Conservation (phyloP, 2,888 invertebrate species). For the Agrypnus murinus region DNA sequence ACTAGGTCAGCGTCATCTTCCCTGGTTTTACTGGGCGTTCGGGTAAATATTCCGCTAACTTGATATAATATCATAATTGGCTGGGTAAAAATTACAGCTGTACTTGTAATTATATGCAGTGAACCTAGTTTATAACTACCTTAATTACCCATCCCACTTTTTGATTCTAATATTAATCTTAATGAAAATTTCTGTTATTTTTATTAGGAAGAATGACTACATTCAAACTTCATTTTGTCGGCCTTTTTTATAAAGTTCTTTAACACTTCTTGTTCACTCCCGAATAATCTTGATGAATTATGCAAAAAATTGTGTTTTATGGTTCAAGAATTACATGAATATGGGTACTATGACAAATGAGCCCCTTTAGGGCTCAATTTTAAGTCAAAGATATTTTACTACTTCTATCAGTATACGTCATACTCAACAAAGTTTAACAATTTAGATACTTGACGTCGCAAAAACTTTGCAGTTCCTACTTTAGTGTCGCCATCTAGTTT, state of each 20-base stretch:
- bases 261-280: too few species aligned
- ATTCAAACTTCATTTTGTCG: too few species aligned
- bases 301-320: not conserved
- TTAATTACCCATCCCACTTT: constrained; percentile 2
- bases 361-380: not conserved
- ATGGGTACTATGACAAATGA: not conserved
- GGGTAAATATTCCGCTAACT: not conserved
- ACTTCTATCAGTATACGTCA: constrained; percentile 9
- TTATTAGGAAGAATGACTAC: too few species aligned
- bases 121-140: not conserved
- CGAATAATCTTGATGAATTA: not conserved
- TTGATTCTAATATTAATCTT: too few species aligned
- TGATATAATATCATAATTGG: not conserved
- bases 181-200: too few species aligned
- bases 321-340: too few species aligned
- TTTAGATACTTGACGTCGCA: constrained; percentile 9
- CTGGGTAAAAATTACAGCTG: constrained; percentile 1
- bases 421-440: constrained; percentile 12
- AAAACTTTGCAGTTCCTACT: constrained; percentile 11
- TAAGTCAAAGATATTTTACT: constrained; percentile 10
- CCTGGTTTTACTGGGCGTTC: constrained; percentile 3
- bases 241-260: too few species aligned
- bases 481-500: not conserved
- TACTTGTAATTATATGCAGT: constrained; percentile 1
- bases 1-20: constrained; percentile 23